phyloP scores from a whole-genome alignment of 2,113 vertebrate genomes.

The Rhizomys pruinosus region DNA sequence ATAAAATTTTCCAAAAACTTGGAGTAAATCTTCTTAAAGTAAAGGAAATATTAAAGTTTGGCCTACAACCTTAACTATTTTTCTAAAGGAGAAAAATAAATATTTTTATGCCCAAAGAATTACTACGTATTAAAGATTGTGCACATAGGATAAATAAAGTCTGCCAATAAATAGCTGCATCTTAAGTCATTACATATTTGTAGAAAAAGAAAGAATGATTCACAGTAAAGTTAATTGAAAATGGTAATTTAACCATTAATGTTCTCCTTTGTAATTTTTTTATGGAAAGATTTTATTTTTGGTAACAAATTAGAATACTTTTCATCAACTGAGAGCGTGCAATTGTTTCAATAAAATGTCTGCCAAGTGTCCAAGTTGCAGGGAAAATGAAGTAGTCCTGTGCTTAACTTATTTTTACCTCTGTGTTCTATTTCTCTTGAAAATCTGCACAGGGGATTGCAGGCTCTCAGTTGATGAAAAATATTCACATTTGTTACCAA shows the following conservation, averaged over 20 bases:
- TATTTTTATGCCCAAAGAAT: slow-evolving; percentile 32
- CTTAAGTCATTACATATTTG: not conserved
- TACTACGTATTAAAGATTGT: not conserved
- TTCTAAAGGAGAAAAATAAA: slow-evolving; percentile 3
- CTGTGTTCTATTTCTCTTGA: too few relatives aligned
- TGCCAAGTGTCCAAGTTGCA: too few relatives aligned
- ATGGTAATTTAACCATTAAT: not conserved
- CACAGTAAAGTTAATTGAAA: slow-evolving; percentile 8
- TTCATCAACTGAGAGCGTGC: too few relatives aligned
- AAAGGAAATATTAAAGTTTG: slow-evolving; percentile 34
- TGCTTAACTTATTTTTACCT: too few relatives aligned
- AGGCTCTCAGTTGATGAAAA: slow-evolving; percentile 13
- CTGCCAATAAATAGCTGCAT: not conserved
- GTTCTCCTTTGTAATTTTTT: not conserved
- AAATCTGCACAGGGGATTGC: too few relatives aligned
- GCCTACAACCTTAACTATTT: not conserved
- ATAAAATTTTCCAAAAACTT: not conserved
- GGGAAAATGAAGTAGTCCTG: too few relatives aligned
- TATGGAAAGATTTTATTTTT: slow-evolving; percentile 20
- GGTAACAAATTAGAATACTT: too few relatives aligned
- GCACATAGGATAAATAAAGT: slow-evolving; percentile 31
- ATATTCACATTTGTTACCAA: not conserved
- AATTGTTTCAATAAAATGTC: too few relatives aligned
- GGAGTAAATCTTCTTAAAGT: slow-evolving; percentile 24
- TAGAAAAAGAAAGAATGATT: not conserved